These are phyloP conservation scores for Drosophila orosa DNA, from an alignment of 1,140 invertebrate genomes.

Conservation along the genomic window DNA sequence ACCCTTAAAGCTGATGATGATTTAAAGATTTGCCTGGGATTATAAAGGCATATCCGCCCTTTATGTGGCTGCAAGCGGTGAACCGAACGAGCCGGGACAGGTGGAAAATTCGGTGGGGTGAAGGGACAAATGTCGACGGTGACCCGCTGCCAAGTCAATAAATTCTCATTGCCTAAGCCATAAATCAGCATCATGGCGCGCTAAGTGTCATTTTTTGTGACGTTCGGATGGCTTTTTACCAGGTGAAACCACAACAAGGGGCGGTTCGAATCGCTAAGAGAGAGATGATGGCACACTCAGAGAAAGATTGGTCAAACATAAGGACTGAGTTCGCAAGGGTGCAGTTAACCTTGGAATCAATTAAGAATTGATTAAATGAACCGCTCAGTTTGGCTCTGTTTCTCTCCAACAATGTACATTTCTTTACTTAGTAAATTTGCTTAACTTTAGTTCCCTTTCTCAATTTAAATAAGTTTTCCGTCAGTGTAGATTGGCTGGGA, in stretches of 20 bases:
- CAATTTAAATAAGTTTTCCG: neutral
- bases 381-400: neutral
- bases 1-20: slow-evolving; percentile 56
- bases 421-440: too few relatives aligned
- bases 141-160: slow-evolving; percentile 79
- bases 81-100: neutral
- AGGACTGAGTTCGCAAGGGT: neutral
- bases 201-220: slow-evolving; percentile 83
- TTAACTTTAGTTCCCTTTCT: neutral
- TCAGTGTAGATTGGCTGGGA: slow-evolving; percentile 16
- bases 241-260: slow-evolving; percentile 58
- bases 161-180: slow-evolving; percentile 82
- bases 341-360: neutral
- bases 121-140: slow-evolving; percentile 52
- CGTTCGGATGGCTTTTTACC: slow-evolving; percentile 76
- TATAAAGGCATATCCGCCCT: slow-evolving; percentile 29
- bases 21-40: slow-evolving; percentile 38
- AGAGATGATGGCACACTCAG: slow-evolving; percentile 5
- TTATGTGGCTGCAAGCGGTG: slow-evolving; percentile 8
- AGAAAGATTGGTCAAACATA: neutral
- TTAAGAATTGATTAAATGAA: neutral
- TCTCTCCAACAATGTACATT: neutral
- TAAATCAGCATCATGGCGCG: slow-evolving; percentile 80
- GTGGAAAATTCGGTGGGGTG: slow-evolving; percentile 9
- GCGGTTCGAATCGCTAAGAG: slow-evolving; percentile 20